Evolutionary conservation across 2,113 vertebrate species (phyloP).

Genomic region (Hystrix cristata): DNA sequence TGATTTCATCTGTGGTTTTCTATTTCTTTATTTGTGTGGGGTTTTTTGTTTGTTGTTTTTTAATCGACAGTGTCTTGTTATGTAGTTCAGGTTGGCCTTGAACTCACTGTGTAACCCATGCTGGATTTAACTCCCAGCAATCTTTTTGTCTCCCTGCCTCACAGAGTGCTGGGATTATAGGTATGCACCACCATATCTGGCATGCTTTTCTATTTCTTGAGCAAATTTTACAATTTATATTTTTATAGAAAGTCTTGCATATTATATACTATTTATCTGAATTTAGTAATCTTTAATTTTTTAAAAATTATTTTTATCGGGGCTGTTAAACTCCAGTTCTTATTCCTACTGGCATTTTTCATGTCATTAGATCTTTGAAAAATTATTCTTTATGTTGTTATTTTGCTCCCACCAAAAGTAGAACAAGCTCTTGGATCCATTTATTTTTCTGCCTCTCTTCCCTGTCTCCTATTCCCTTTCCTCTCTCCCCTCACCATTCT

Average conservation of each 20-base stretch:
- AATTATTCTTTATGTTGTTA: not conserved
- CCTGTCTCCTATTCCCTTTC: no score
- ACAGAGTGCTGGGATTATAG: not conserved
- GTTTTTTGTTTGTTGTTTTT: not conserved
- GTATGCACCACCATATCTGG: not conserved
- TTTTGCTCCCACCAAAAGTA: not conserved
- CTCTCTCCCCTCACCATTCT: not conserved
- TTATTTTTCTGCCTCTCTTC: not conserved
- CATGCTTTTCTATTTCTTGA: conserved; percentile 11
- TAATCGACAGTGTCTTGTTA: not conserved
- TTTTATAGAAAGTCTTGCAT: not conserved
- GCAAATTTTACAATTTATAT: not conserved
- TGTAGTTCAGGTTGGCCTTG: not conserved
- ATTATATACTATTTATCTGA: not conserved
- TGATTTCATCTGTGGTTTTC: not conserved
- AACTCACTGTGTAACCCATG: not conserved
- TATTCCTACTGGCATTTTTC: not conserved
- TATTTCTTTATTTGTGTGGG: not conserved
- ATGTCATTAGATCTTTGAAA: conserved; percentile 33
- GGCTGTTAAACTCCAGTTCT: conserved; percentile 3
- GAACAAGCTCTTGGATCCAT: not conserved
- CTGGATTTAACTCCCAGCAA: not conserved
- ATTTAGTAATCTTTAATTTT: not conserved
- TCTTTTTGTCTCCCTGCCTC: not conserved
- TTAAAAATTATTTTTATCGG: conserved; percentile 8